Evolutionary conservation across 2,797 vertebrate species (phyloP).

Genomic region (Manis pentadactyla): DNA sequence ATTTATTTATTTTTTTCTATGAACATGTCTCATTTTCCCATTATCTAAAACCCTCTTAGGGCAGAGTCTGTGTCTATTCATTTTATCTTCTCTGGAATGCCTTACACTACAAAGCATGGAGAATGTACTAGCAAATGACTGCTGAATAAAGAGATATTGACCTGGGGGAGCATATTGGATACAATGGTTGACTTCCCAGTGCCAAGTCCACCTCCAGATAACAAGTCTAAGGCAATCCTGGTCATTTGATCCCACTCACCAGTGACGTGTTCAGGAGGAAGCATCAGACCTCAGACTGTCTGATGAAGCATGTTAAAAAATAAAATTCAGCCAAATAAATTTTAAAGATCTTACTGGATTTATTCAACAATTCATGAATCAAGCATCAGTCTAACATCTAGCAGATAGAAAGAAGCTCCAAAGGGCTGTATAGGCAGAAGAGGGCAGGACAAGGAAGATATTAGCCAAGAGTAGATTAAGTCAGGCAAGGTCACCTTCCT

Average conservation of each 20-base stretch:
- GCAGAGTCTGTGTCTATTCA: not conserved
- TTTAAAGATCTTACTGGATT: not conserved
- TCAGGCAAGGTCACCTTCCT: not conserved
- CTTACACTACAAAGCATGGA: fast-evolving
- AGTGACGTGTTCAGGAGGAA: not conserved
- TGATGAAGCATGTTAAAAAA: not conserved
- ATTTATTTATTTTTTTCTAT: not conserved
- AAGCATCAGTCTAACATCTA: not conserved
- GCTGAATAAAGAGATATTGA: fast-evolving
- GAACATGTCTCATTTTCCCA: not conserved
- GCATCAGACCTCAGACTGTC: too few species aligned
- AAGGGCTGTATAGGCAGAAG: not conserved
- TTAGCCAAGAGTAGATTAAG: not conserved
- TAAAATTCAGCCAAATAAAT: not conserved
- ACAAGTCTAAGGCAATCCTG: not conserved
- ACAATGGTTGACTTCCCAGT: fast-evolving
- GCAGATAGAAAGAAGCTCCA: not conserved
- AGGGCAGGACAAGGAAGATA: not conserved
- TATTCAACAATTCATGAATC: not conserved
- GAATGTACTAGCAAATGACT: fast-evolving
- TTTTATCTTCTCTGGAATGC: not conserved
- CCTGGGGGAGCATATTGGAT: fast-evolving
- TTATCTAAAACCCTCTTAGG: not conserved
- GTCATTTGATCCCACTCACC: not conserved
- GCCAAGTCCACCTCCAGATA: not conserved